Base-by-base conservation (phyloP, 2,888 invertebrate genomes). In the Macrosoma leucophasiata region DNA sequence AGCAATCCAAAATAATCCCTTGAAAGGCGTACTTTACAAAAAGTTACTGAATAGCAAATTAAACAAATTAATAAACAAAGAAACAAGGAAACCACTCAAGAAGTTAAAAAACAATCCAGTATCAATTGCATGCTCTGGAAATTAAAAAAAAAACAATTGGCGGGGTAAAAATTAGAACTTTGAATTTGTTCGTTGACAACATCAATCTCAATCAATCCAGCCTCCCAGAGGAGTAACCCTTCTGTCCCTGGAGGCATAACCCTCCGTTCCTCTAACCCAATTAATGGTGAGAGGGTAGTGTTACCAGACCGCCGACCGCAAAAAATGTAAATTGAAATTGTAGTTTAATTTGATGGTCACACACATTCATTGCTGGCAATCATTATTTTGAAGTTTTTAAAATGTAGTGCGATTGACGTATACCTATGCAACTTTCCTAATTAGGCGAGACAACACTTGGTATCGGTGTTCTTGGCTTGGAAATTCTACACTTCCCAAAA, bases 171-270 rank as follows among this genome's bases (percentile, higher is more conserved):
- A 60, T 62, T 54, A 67, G 71, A 71, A 63, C 74, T 66, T 63
- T 64, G 58, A 70, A 71, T 75, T 74, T 70, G 72, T 65, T 55
- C 69, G 78, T 58, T 73, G 81, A 81, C 78, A 75, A 74, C 68
- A 81, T 82, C 75, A 73, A 77, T 84, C 82, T 79, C 81, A 77
- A 84, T 82, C 82, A 82, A 81, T 81, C 53, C 51, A 50, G 50
- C 46, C 38, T 79, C 82, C 73, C 79, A 49, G 59, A 75, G 75
- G 79, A 69, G 56, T 61, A 79, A 78, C 82, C 82, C 81, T 78
- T 78, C 65, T 48, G 58, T 71, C 75, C 70, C 75, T 41, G 21
- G 69, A 64, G 75, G 56, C 55, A 47, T 44, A 61, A 55, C 74
- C 74, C 73, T 67, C 65, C 52, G 34, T 81, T n/a, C n/a, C n/a